Conservation (phyloP, 2,888 invertebrate species). For the Tiphia femorata region DNA sequence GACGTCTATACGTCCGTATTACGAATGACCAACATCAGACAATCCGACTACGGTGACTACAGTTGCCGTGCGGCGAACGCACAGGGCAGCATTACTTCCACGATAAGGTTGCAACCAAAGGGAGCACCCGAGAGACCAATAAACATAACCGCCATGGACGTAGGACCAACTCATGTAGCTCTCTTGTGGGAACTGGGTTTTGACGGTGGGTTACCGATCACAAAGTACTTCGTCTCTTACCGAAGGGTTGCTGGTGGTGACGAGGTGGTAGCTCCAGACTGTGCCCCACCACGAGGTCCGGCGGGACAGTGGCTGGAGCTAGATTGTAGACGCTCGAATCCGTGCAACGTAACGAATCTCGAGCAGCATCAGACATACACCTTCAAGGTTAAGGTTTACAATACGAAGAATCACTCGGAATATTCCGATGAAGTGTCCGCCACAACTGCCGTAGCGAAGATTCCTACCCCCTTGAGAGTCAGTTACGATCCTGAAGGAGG, state of each 20-base stretch:
- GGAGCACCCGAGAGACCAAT: slow-evolving; percentile 89
- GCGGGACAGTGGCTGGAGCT: slow-evolving; percentile 83
- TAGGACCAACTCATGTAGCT: slow-evolving; percentile 84
- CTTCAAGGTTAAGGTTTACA: slow-evolving; percentile 91
- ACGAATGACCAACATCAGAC: slow-evolving; percentile 79
- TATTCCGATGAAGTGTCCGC: slow-evolving; percentile 87
- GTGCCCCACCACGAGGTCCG: slow-evolving; percentile 73
- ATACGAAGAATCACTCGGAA: slow-evolving; percentile 88
- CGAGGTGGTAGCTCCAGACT: slow-evolving; percentile 75
- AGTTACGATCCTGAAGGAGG: slow-evolving; percentile 85
- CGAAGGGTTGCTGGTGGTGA: slow-evolving; percentile 77
- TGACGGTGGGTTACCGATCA: slow-evolving; percentile 88
- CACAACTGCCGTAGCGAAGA: slow-evolving; percentile 87
- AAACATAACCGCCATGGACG: slow-evolving; percentile 78
- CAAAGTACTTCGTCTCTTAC: slow-evolving; percentile 89
- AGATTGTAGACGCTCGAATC: slow-evolving; percentile 87
- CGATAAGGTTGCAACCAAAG: slow-evolving; percentile 86
- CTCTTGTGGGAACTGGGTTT: slow-evolving; percentile 91
- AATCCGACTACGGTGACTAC: slow-evolving; percentile 93
- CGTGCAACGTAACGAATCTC: slow-evolving; percentile 88
- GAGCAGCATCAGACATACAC: slow-evolving; percentile 90
- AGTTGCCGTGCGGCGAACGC: slow-evolving; percentile 89
- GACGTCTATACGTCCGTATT: slow-evolving; percentile 88
- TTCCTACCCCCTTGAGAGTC: slow-evolving; percentile 84
- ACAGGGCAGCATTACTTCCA: slow-evolving; percentile 81